Evolutionary conservation across 1,140 invertebrate genomes (phyloP).

Genomic region (Lordiphosa clarofinis): DNA sequence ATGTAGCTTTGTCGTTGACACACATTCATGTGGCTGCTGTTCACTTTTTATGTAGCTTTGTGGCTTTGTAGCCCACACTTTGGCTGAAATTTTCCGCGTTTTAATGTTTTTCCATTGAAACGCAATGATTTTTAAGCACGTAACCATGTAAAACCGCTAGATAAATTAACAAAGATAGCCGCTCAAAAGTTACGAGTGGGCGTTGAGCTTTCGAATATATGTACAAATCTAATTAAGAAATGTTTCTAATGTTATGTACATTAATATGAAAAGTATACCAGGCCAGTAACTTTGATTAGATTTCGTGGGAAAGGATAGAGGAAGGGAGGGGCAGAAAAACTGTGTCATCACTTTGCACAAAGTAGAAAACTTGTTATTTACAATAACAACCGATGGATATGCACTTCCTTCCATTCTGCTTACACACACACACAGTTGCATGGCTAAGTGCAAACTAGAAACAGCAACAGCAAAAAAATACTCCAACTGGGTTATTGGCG

Average conservation of each 20-base stretch:
- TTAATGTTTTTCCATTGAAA: slow-evolving; percentile 61
- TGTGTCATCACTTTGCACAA: slow-evolving; percentile 68
- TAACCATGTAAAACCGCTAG: slow-evolving; percentile 43
- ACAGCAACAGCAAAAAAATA: slow-evolving; percentile 16
- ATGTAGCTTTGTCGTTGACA: slow-evolving; percentile 69
- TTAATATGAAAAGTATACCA: slow-evolving; percentile 55
- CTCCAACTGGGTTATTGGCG: slow-evolving; percentile 70
- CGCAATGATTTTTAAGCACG: slow-evolving; percentile 43
- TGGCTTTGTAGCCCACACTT: slow-evolving; percentile 38
- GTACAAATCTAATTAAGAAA: slow-evolving; percentile 67
- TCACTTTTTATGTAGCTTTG: slow-evolving; percentile 59
- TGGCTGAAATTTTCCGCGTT: slow-evolving; percentile 64
- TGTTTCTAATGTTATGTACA: slow-evolving; percentile 38
- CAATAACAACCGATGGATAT: slow-evolving; percentile 19
- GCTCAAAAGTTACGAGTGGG: slow-evolving; percentile 14
- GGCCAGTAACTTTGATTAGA: slow-evolving; percentile 47
- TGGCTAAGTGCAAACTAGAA: slow-evolving; percentile 68
- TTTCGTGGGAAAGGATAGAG: slow-evolving; percentile 13
- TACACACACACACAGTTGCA: slow-evolving; percentile 4
- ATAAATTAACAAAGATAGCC: slow-evolving; percentile 65
- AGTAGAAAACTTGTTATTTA: slow-evolving; percentile 66
- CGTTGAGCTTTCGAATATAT: slow-evolving; percentile 24
- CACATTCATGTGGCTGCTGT: slow-evolving; percentile 60
- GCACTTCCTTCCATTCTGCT: slow-evolving; percentile 30
- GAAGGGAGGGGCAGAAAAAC: slow-evolving; percentile 32